Conservation (phyloP, 2,888 invertebrate genomes). For the Dichetophora obliterata region DNA sequence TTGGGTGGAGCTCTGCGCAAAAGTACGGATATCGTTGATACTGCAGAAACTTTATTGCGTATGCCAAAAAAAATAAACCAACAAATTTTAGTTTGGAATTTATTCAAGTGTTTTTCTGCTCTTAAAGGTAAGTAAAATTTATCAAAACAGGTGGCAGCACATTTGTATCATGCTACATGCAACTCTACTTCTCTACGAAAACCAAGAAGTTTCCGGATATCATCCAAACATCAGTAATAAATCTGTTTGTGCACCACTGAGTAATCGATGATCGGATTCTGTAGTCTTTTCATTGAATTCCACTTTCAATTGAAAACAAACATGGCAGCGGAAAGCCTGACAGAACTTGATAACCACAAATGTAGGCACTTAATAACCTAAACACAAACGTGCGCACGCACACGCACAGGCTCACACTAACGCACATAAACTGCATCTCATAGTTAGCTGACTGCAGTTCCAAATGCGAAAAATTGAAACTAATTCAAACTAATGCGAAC, state of each 20-base stretch:
- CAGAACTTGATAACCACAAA: neutral
- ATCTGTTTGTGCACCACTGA: neutral
- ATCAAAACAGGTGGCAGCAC: neutral
- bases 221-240: constrained; percentile 4
- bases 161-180: neutral
- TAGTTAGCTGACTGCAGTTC: neutral
- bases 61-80: neutral
- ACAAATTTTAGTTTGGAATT: neutral
- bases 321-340: constrained; percentile 1
- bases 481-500: constrained; percentile 42
- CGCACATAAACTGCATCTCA: neutral
- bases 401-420: neutral
- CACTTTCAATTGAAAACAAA: neutral
- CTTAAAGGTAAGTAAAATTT: neutral
- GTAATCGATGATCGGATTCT: constrained; percentile 20
- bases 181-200: neutral
- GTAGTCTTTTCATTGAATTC: neutral
- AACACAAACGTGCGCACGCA: neutral
- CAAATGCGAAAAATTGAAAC: constrained; percentile 38
- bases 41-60: constrained; percentile 2
- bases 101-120: constrained; percentile 1
- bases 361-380: neutral
- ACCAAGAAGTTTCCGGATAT: neutral
- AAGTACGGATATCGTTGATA: neutral
- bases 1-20: neutral